Evolutionary conservation across 2,888 invertebrate species (phyloP).

Genomic region (Psococerastis gibbosa): DNA sequence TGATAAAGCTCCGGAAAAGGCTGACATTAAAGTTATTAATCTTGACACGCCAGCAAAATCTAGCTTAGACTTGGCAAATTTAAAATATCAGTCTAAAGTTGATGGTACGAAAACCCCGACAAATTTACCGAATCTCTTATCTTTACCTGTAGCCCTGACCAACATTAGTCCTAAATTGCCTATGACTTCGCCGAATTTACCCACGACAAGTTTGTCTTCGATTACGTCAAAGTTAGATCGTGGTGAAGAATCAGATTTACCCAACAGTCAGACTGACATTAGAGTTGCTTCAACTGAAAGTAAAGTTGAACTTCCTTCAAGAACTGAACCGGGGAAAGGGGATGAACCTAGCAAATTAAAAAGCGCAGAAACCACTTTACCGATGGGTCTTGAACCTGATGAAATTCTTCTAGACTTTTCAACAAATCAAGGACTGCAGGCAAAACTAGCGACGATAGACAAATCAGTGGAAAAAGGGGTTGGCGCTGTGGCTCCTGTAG

Average conservation of each 20-base stretch:
- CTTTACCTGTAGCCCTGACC: conserved; percentile 1
- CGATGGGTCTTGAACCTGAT: conserved; percentile 22
- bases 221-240: conserved; percentile 4
- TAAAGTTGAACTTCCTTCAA: conserved; percentile 9
- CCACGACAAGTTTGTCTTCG: conserved; percentile 17
- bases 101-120: conserved; percentile 2
- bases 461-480: conserved; percentile 19
- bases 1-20: background rate
- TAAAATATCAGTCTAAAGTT: conserved; percentile 1
- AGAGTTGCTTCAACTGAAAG: background rate
- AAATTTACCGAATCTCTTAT: background rate
- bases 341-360: background rate
- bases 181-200: conserved; percentile 13
- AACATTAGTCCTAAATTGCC: conserved; percentile 4
- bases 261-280: conserved; percentile 9
- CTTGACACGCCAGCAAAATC: background rate
- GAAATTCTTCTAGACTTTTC: conserved; percentile 49
- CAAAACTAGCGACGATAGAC: conserved; percentile 10
- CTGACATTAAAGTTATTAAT: background rate
- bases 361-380: background rate
- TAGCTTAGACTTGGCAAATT: conserved; percentile 1
- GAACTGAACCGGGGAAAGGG: too few relatives aligned
- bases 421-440: conserved; percentile 20
- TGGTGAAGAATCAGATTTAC: background rate
- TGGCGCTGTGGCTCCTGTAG: conserved; percentile 30